A percentile compares a stretch with the other conserved stretches of the same genome.
Conservation (phyloP, 2,888 invertebrate species). For the Erebia aethiops region DNA sequence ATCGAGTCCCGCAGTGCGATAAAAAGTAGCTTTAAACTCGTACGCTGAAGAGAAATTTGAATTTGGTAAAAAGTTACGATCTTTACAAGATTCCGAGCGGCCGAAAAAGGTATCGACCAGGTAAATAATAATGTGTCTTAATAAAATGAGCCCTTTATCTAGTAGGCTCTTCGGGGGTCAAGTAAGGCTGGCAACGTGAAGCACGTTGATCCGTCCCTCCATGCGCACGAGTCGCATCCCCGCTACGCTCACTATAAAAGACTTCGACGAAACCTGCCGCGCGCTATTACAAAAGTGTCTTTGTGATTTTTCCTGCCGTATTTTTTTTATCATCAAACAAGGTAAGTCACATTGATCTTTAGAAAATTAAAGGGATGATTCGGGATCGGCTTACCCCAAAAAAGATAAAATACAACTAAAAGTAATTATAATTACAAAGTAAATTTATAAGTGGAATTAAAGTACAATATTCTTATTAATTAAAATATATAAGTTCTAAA, state of each 20-base stretch:
- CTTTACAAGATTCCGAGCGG: constrained; percentile 13
- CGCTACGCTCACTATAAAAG: constrained; percentile 78
- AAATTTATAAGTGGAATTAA: too few relatives aligned
- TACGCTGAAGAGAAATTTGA: constrained; percentile 17
- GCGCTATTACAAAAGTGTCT: constrained; percentile 82
- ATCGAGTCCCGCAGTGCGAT: background rate
- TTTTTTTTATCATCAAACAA: constrained; percentile 67
- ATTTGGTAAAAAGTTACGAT: constrained; percentile 13
- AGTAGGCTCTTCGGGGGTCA: constrained; percentile 27
- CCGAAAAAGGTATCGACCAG: constrained; percentile 22
- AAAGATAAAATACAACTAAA: background rate
- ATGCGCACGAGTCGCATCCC: constrained; percentile 69
- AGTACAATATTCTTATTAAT: too few relatives aligned
- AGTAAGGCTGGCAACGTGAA: constrained; percentile 23
- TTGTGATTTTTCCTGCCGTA: constrained; percentile 80
- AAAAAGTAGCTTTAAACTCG: constrained; percentile 5
- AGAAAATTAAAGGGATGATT: constrained; percentile 56
- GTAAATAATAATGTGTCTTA: constrained; percentile 12
- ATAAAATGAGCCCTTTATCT: constrained; percentile 28
- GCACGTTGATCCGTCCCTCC: constrained; percentile 54
- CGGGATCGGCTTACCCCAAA: constrained; percentile 41
- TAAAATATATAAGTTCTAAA: too few relatives aligned
- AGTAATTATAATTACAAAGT: background rate
- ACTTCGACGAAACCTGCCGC: constrained; percentile 73
- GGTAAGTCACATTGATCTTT: constrained; percentile 70